A percentile compares a stretch with the other conserved stretches of the same genome.
phyloP scores from a whole-genome alignment of 2,113 vertebrate species.

The Stigmatopora argus region DNA sequence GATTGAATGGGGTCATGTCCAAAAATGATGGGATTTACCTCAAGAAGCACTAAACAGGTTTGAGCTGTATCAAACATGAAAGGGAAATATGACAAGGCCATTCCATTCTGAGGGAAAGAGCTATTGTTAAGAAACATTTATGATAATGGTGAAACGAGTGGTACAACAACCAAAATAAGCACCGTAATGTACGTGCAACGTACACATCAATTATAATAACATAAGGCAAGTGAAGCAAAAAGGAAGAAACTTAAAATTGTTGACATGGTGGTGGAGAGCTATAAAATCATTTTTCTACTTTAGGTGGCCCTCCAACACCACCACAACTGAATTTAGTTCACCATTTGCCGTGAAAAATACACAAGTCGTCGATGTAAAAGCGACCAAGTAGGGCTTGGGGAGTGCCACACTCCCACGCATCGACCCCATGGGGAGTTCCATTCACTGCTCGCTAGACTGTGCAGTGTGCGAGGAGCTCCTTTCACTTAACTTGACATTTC shows the following conservation, averaged over 20 bases:
- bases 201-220: conserved; percentile 28
- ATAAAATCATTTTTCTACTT: conserved; percentile 43
- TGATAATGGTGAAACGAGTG: neutral
- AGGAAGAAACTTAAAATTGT: conserved; percentile 30
- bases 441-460: conserved; percentile 67
- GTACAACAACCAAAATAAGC: neutral
- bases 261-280: conserved; percentile 29
- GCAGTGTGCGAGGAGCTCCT: conserved; percentile 55
- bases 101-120: too few relatives aligned
- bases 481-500: conserved; percentile 74
- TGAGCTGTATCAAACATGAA: too few relatives aligned
- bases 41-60: too few relatives aligned
- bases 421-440: conserved; percentile 44
- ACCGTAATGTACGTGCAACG: conserved; percentile 12
- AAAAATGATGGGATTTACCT: too few relatives aligned
- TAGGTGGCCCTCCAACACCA: conserved; percentile 39
- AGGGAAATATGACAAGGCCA: too few relatives aligned
- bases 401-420: conserved; percentile 21
- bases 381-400: conserved; percentile 40
- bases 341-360: conserved; percentile 55
- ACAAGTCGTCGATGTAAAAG: conserved; percentile 45
- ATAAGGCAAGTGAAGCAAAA: conserved; percentile 37
- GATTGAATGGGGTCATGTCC: too few relatives aligned
- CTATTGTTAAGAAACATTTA: neutral
- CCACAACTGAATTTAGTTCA: conserved; percentile 52